Base-by-base conservation (phyloP, 2,797 vertebrate genomes). In the Chaetodon trifasciatus region DNA sequence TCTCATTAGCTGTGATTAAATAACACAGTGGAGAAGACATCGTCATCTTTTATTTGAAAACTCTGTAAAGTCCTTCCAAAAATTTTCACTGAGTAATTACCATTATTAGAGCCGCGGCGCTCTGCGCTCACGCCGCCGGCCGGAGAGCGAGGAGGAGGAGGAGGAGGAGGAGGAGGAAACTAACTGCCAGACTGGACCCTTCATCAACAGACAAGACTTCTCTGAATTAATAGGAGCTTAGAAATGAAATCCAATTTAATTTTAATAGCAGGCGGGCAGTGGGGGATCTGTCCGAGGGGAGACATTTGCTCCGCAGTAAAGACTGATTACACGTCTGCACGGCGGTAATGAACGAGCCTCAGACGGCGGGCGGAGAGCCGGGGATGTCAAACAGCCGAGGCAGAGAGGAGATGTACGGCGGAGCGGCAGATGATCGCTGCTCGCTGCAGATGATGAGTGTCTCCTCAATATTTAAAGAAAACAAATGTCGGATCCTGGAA, bases 181-280 rank as follows among this genome's bases (percentile, higher is more conserved):
- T 47, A 77, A 86, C 49, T 66, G 74, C 75, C 37, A 70, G 82
- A 57, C 55, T 8, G 63, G 76, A 83, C 79, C 61, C 81, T 90
- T 84, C 82, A 78, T 92, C 81, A 92, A 60, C 72, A 70, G 81
- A 91, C 82, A 52, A 81, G 86, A 88, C 89, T 81, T 68, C 47
- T 82, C 74, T 73, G 81, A 89, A 92, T 92, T 89, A 92, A 93
- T 90, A 91, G 84, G 47, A 79, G 75, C 77, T 88, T 76, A 77
- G 87, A 83, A 91, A 92, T 90, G 74, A 92, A 92, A 92, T 91
- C 81, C 89, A 92, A 89, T 91, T 89, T 86, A 66, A 89, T 89
- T 89, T 87, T 82, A 86, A 91, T 82, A 60, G 89, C 78, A 72
- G 70, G 76, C 44, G 35, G 63, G 69, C 42, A 73, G 70, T 35